Conservation (phyloP, 1,140 invertebrate genomes). For the Triops cancriformis region DNA sequence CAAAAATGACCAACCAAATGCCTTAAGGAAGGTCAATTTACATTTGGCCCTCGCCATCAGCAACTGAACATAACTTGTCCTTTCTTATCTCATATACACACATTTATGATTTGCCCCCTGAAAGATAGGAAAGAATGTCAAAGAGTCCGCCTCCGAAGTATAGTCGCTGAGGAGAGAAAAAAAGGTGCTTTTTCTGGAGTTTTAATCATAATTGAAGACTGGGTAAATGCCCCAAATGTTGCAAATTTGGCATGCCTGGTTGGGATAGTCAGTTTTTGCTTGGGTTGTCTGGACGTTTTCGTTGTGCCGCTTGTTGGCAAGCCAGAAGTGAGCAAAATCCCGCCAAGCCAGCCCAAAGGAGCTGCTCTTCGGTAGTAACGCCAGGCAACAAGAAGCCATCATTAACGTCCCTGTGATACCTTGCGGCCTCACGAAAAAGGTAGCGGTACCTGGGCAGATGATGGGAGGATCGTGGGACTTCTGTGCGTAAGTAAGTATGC, state of each 20-base stretch:
- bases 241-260: neutral
- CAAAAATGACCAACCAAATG: neutral
- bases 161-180: neutral
- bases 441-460: conserved; percentile 12
- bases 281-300: neutral
- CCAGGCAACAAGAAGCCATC: conserved; percentile 12
- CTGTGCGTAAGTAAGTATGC: conserved; percentile 10
- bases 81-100: conserved; percentile 4
- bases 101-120: neutral
- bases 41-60: neutral
- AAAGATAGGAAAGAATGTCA: neutral
- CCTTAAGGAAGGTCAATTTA: conserved; percentile 10
- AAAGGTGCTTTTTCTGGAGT: neutral
- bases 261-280: neutral
- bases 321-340: neutral
- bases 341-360: neutral
- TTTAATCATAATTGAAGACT: neutral
- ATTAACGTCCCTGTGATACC: conserved; percentile 13
- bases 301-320: neutral
- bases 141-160: neutral
- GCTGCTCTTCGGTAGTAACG: conserved; percentile 1
- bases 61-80: neutral
- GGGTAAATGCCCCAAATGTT: neutral
- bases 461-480: conserved; percentile 12
- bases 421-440: conserved; percentile 9